Evolutionary conservation across 2,797 vertebrate genomes (phyloP).

Genomic region (Agapornis canus): DNA sequence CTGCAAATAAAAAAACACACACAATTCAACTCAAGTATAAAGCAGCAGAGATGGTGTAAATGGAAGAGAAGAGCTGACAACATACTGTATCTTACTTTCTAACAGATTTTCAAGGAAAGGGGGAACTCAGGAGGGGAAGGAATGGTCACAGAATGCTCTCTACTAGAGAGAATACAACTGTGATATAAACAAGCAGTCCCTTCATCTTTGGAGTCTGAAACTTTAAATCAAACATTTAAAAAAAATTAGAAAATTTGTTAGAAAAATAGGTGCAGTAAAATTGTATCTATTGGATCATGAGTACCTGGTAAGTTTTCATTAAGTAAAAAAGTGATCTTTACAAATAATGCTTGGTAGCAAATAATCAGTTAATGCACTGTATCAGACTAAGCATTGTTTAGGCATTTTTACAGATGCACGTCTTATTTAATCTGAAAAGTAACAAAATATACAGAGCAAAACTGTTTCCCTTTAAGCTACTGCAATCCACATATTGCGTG

Average conservation of each 20-base stretch:
- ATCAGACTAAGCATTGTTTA: conserved; percentile 45
- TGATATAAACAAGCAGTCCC: conserved; percentile 50
- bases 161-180: conserved; percentile 51
- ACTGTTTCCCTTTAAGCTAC: conserved; percentile 82
- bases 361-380: conserved; percentile 32
- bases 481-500: conserved; percentile 76
- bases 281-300: conserved; percentile 35
- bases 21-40: conserved; percentile 28
- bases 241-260: conserved; percentile 66
- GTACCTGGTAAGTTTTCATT: conserved; percentile 45
- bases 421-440: conserved; percentile 80
- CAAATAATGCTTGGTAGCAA: conserved; percentile 77
- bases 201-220: conserved; percentile 63
- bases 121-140: neutral
- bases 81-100: neutral
- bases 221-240: conserved; percentile 48
- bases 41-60: neutral
- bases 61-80: neutral
- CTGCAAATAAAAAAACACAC: conserved; percentile 31
- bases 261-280: conserved; percentile 68
- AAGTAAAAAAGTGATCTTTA: conserved; percentile 81
- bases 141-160: conserved; percentile 41
- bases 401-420: conserved; percentile 74
- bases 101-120: conserved; percentile 23
- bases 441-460: conserved; percentile 95